Evolutionary conservation across 2,797 vertebrate genomes (phyloP), one percentile per base, ranked within the genome.

Genomic region (Pipistrellus pipistrellus): DNA sequence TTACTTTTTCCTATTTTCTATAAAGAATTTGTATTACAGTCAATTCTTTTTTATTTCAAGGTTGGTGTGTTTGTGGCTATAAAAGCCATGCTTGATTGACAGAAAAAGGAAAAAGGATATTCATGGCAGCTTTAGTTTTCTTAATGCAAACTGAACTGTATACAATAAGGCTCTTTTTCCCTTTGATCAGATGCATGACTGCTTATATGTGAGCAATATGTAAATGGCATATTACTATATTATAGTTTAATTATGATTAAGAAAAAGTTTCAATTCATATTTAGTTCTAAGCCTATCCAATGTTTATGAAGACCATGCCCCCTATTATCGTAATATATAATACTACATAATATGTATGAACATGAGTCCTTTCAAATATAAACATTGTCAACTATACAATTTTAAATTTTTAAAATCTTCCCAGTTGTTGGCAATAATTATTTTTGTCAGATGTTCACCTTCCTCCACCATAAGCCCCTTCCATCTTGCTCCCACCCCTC

Each of bases 291-390:
- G 27, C 86, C 13, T 48, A 2, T 59, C n/a, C 85, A 57, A 69
- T 78, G 12, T 62, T 89, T 91, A 23, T 68, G 81, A 66, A 86
- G 10, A 73, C 9, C 6, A 27, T 62, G 71, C 53, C 30, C 46
- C 15, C 5, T 6, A 6, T 41, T 15, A n/a, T n/a, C n/a, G n/a
- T n/a, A 72, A 41, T 76, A 38, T 71, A 91, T 78, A 71, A 38
- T 76, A 15, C 13, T 62, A 68, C 11, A 44, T 83, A 48, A 25
- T 30, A 15, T 51, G n/a, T 88, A 41, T 85, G 68, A 73, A 62
- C 2, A 69, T 81, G 41, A 80, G 68, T 87, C 83, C 53, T 57
- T 96, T 86, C 25, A 75, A 83, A 59, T n/a, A 75, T 38, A 64
- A 86, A 68, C n/a, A 69, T 30, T 57, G 18, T 46, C 3, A 73